Conservation (phyloP, 2,888 invertebrate genomes). For the Heliconius aoede region DNA sequence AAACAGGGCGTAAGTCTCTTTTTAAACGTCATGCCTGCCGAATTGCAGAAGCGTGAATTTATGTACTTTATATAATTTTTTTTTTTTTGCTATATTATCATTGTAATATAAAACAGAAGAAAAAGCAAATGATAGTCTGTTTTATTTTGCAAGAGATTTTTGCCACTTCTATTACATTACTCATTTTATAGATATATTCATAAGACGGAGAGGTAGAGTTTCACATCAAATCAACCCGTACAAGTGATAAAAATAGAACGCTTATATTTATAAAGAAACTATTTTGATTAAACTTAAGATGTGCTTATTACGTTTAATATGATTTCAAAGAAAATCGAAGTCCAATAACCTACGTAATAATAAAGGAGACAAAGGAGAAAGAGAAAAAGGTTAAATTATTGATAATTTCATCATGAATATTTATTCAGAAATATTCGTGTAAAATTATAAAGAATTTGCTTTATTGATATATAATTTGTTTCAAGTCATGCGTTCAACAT, state of each 20-base stretch:
- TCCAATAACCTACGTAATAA: background rate
- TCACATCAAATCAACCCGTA: background rate
- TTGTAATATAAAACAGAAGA: no score
- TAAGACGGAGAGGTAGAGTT: background rate
- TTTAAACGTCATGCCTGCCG: background rate
- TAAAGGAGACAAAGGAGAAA: background rate
- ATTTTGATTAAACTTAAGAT: background rate
- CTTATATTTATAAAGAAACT: background rate
- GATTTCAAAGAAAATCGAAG: background rate
- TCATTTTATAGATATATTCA: no score
- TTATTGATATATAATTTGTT: conserved; percentile 2
- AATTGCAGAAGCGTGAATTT: background rate
- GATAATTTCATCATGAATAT: background rate
- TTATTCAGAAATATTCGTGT: background rate
- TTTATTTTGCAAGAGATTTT: no score
- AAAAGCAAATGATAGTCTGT: no score
- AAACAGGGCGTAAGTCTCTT: background rate
- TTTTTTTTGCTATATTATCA: no score
- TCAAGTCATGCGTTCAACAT: conserved; percentile 18
- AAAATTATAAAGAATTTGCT: background rate
- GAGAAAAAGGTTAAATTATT: background rate
- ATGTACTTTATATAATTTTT: no score
- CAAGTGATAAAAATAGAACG: background rate
- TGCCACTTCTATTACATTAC: no score
- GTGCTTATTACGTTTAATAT: background rate